Evolutionary conservation across 2,888 invertebrate genomes (phyloP).

Genomic region (Melinaea menophilus): DNA sequence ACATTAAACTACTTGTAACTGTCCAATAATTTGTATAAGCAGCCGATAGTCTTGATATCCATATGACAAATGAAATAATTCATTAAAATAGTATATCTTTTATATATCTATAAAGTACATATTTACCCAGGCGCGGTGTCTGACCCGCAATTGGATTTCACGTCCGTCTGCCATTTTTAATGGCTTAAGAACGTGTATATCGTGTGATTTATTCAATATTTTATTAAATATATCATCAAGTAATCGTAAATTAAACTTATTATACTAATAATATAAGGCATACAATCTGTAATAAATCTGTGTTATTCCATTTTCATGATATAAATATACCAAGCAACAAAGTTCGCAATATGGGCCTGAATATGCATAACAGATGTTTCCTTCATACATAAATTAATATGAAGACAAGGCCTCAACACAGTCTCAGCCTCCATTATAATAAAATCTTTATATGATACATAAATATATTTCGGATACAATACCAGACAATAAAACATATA

Average conservation of each 20-base stretch:
- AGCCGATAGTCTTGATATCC: not conserved
- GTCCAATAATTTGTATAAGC: no score
- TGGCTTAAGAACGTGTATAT: conserved; percentile 3
- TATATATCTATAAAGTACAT: not conserved
- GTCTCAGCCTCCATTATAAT: no score
- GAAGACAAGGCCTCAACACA: conserved; percentile 8
- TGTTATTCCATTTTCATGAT: not conserved
- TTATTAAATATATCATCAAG: not conserved
- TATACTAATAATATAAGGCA: not conserved
- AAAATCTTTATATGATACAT: no score
- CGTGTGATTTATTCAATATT: not conserved
- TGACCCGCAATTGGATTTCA: conserved; percentile 16
- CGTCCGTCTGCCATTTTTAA: conserved; percentile 15
- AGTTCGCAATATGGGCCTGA: conserved; percentile 51
- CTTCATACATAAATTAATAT: conserved; percentile 53
- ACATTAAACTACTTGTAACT: no score
- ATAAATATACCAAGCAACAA: conserved; percentile 34
- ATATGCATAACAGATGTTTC: conserved; percentile 56
- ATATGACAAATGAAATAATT: not conserved
- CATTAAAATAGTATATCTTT: not conserved
- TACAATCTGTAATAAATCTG: no score
- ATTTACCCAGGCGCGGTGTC: conserved; percentile 6
- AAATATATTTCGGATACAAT: no score
- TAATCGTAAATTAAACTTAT: conserved; percentile 7
- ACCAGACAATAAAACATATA: no score